Evolutionary conservation across 2,113 vertebrate species (phyloP).

Genomic region (Chloroceryle aenea): DNA sequence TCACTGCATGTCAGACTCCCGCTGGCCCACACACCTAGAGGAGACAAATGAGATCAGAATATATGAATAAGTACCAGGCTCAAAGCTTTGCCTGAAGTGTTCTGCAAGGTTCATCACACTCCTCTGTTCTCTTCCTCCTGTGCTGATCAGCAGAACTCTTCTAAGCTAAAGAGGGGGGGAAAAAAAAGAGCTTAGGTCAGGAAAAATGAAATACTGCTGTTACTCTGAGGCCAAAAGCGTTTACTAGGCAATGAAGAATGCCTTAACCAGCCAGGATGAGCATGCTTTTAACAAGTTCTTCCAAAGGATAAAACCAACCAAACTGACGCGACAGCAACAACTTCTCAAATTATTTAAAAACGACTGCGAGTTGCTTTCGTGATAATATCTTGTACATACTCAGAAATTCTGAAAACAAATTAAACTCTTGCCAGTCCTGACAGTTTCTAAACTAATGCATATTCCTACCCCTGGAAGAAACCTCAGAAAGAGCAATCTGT

Average conservation of each 20-base stretch:
- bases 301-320: slow-evolving; percentile 6
- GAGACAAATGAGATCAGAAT: background rate
- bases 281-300: background rate
- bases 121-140: background rate
- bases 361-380: background rate
- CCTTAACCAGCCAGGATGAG: background rate
- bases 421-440: background rate
- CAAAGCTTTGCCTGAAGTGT: slow-evolving; percentile 21
- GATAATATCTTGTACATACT: background rate
- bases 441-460: background rate
- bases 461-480: background rate
- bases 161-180: background rate
- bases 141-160: slow-evolving; percentile 2
- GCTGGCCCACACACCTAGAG: background rate
- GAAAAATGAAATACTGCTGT: background rate
- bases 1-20: background rate
- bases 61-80: background rate
- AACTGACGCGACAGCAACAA: background rate
- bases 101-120: background rate
- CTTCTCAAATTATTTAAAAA: background rate
- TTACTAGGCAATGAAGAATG: background rate
- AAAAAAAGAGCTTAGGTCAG: background rate
- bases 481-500: background rate
- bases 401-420: background rate
- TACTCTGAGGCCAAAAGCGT: background rate